phyloP scores from a whole-genome alignment of 2,888 invertebrate species.

The Heliconius hortense region DNA sequence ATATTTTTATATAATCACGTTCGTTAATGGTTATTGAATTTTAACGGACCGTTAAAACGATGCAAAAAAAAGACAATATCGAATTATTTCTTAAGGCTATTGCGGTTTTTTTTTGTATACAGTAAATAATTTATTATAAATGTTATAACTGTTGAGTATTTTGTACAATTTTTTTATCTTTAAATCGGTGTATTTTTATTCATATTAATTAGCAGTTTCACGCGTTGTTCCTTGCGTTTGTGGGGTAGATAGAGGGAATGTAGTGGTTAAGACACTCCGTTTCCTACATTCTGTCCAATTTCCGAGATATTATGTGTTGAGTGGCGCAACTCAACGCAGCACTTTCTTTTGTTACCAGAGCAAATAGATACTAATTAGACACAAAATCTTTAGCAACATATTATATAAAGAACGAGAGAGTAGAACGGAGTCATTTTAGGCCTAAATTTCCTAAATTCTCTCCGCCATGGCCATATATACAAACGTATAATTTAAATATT shows the following conservation, averaged over 20 bases:
- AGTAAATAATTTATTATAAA: not conserved
- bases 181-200: not conserved
- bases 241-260: no score
- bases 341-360: no score
- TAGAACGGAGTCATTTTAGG: not conserved
- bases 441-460: not conserved
- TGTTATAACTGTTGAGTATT: not conserved
- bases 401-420: not conserved
- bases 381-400: not conserved
- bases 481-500: not conserved
- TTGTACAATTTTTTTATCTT: not conserved
- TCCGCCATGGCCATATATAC: slow-evolving; percentile 3
- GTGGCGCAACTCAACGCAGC: no score
- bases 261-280: no score
- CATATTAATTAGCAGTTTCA: not conserved
- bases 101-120: slow-evolving; percentile 1
- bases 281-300: no score
- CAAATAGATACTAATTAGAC: not conserved
- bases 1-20: not conserved
- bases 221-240: not conserved
- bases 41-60: slow-evolving; percentile 1
- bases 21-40: not conserved
- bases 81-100: slow-evolving; percentile 11
- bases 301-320: no score
- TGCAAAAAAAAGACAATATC: slow-evolving; percentile 3